phyloP scores from a whole-genome alignment of 1,140 invertebrate genomes.

The Trichonephila inaurata region DNA sequence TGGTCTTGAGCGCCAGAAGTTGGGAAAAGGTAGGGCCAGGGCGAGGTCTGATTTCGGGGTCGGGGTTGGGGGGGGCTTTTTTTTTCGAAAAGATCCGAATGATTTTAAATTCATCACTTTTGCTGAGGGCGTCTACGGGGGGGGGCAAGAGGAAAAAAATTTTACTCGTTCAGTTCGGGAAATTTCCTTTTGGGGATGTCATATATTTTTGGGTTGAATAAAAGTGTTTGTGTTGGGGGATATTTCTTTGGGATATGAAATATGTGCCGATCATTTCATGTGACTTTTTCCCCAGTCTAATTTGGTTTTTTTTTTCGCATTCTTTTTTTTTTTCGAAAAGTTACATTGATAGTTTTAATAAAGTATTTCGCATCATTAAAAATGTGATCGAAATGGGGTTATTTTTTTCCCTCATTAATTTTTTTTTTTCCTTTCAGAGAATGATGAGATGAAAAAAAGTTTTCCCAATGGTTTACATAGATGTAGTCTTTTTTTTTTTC shows the following conservation, averaged over 20 bases:
- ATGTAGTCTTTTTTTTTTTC: no score
- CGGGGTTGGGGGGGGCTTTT: not conserved
- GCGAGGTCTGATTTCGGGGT: conserved; percentile 23
- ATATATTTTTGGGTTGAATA: not conserved
- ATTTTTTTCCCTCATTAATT: no score
- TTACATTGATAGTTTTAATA: not conserved
- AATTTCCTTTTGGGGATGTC: not conserved
- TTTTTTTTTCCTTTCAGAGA: no score
- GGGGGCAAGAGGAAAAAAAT: not conserved
- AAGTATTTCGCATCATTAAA: no score
- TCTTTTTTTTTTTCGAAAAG: not conserved
- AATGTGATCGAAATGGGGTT: no score
- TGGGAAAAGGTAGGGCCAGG: not conserved
- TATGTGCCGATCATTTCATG: not conserved
- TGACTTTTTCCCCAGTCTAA: not conserved
- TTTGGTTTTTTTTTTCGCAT: not conserved
- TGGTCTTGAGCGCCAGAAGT: not conserved
- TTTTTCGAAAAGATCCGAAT: not conserved
- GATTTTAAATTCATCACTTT: conserved; percentile 19
- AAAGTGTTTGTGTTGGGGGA: not conserved
- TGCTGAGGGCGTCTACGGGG: not conserved
- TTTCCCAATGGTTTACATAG: no score
- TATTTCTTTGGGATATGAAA: not conserved
- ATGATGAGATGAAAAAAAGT: no score
- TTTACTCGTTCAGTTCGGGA: not conserved